phyloP scores from a whole-genome alignment of 2,113 vertebrate genomes.

The Rhizomys pruinosus region DNA sequence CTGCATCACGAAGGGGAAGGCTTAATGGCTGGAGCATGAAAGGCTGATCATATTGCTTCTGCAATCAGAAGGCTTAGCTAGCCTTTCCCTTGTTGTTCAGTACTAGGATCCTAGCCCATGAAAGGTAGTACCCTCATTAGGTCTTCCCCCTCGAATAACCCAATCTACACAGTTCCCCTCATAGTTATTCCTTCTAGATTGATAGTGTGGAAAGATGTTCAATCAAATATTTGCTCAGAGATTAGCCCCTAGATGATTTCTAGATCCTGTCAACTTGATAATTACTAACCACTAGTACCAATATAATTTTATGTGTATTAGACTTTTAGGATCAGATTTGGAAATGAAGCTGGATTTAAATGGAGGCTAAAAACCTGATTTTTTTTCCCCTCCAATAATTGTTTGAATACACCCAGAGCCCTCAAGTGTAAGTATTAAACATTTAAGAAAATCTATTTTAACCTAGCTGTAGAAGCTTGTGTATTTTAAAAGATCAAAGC shows the following conservation, averaged over 20 bases:
- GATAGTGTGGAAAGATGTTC: not conserved
- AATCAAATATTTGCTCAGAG: not conserved
- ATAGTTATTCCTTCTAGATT: not conserved
- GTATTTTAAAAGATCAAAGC: slow-evolving; percentile 4
- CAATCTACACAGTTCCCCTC: not conserved
- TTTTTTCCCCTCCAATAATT: not conserved
- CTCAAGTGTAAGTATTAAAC: not conserved
- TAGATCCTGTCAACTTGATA: not conserved
- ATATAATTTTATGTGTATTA: not conserved
- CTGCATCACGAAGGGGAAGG: not conserved
- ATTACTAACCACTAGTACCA: not conserved
- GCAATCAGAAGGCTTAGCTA: not conserved
- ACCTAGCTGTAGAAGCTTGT: too few relatives aligned
- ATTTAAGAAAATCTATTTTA: not conserved
- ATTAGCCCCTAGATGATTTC: not conserved
- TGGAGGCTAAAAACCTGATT: not conserved
- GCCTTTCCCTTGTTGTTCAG: too few relatives aligned
- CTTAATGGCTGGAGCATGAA: not conserved
- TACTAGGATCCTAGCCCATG: too few relatives aligned
- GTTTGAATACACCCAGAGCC: not conserved
- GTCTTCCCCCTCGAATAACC: too few relatives aligned
- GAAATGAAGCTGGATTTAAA: not conserved
- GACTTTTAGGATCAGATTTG: not conserved
- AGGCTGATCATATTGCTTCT: not conserved
- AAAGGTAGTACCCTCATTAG: not conserved